phyloP scores from a whole-genome alignment of 2,888 invertebrate genomes.

The Hemaris fuciformis region DNA sequence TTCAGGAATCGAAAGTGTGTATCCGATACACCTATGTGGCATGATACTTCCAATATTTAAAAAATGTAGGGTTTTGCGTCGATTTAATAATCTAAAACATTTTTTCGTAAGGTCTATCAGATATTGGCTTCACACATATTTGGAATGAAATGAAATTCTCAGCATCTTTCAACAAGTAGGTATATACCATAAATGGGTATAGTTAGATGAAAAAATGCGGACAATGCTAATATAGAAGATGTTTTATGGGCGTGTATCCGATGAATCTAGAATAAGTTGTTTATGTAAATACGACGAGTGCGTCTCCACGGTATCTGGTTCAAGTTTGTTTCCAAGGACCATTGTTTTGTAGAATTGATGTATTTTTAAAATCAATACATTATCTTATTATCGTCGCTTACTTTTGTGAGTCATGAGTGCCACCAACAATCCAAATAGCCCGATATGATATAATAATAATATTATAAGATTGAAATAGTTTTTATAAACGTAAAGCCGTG shows the following conservation, averaged over 20 bases:
- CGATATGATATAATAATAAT: no score
- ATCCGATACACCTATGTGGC: no score
- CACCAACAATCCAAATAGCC: no score
- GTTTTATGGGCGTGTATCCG: background rate
- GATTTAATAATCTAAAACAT: no score
- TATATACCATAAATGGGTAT: background rate
- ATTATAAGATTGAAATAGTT: no score
- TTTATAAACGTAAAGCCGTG: no score
- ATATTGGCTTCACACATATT: no score
- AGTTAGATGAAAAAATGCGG: background rate
- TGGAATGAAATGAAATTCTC: background rate
- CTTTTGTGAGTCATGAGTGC: background rate
- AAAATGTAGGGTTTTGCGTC: no score
- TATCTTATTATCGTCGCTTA: background rate
- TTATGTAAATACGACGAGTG: background rate
- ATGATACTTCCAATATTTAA: no score
- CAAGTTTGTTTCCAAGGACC: background rate
- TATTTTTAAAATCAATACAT: background rate
- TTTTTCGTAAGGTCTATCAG: no score
- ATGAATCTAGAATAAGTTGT: background rate
- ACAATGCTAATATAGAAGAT: background rate
- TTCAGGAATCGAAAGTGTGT: no score
- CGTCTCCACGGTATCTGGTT: background rate
- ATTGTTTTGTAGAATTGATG: background rate
- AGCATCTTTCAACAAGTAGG: background rate